A percentile compares a stretch with the other conserved stretches of the same genome.
Conservation (phyloP, 2,113 vertebrate species). For the Passer montanus region DNA sequence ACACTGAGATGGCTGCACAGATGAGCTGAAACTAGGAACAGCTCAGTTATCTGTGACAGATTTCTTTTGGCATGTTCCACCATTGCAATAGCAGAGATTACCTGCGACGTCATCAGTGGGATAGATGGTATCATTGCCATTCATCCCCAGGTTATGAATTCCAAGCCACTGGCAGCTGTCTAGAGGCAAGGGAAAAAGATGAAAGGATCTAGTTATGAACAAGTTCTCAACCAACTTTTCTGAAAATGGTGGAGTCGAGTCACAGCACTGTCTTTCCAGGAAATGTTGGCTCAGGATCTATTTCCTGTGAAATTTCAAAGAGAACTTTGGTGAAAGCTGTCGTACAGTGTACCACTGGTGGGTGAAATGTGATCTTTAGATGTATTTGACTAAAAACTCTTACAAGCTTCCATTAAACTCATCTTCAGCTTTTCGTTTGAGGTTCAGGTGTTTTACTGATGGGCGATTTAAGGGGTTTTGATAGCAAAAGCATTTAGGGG, state of each 20-base stretch:
- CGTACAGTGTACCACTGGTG: rapidly evolving
- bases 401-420: background rate
- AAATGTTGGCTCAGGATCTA: background rate
- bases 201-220: background rate
- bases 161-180: background rate
- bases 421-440: background rate
- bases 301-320: background rate
- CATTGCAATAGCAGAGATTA: background rate
- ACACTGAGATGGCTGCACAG: background rate
- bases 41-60: background rate
- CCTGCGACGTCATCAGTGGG: background rate
- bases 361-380: background rate
- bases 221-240: background rate
- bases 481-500: background rate
- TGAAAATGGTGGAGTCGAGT: background rate
- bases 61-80: background rate
- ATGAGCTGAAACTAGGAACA: background rate
- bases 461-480: background rate
- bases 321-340: background rate
- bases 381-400: background rate
- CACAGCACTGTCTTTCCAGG: background rate
- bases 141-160: background rate
- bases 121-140: background rate
- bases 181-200: background rate
- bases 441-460: background rate